Conservation (phyloP, 1,140 invertebrate species). For the Helicorthomorpha holstii region DNA sequence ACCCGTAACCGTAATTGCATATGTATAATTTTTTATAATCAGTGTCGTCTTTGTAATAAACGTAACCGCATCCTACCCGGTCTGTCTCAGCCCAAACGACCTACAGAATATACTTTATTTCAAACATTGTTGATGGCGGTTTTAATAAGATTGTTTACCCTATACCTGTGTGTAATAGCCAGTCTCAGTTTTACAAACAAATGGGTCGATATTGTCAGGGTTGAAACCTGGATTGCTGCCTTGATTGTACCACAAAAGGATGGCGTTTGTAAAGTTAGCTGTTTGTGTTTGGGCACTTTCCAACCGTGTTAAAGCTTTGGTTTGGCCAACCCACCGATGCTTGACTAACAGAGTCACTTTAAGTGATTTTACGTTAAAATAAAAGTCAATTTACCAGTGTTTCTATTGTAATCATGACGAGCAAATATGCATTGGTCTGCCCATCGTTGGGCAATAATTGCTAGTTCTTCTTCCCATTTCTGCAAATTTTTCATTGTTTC, state of each 20-base stretch:
- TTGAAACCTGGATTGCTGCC: conserved; percentile 48
- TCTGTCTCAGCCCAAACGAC: conserved; percentile 62
- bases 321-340: neutral
- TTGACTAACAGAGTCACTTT: neutral
- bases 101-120: too few relatives aligned
- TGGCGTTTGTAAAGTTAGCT: conserved; percentile 15
- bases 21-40: conserved; percentile 66
- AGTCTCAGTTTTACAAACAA: conserved; percentile 39
- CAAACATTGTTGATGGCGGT: too few relatives aligned
- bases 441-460: conserved; percentile 24
- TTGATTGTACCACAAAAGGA: conserved; percentile 63
- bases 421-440: conserved; percentile 25
- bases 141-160: too few relatives aligned
- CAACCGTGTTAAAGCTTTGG: neutral
- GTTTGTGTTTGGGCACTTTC: too few relatives aligned
- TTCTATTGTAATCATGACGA: conserved; percentile 19
- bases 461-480: conserved; percentile 26
- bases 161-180: conserved; percentile 67
- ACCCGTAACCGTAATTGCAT: conserved; percentile 71
- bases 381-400: conserved; percentile 29
- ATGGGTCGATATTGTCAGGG: conserved; percentile 28
- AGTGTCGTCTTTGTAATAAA: conserved; percentile 51
- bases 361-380: too few relatives aligned
- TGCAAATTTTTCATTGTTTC: conserved; percentile 6
- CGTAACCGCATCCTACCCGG: conserved; percentile 59